A percentile compares a stretch with the other conserved stretches of the same genome.
Evolutionary conservation across 2,888 invertebrate genomes (phyloP).

Genomic region (Ethmia dodecea): DNA sequence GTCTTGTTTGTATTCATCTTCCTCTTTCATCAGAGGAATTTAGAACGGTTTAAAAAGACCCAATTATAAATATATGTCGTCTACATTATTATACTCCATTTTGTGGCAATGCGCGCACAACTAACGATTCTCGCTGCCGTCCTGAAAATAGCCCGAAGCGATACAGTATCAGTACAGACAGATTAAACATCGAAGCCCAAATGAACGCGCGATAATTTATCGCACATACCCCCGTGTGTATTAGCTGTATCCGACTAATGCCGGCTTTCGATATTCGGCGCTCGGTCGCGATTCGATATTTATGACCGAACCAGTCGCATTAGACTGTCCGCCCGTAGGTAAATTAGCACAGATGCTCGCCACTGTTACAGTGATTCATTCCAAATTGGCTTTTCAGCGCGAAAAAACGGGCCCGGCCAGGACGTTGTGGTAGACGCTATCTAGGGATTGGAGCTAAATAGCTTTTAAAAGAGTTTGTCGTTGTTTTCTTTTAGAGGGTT

Average conservation of each 20-base stretch:
- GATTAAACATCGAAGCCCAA: conserved; percentile 76
- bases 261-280: conserved; percentile 76
- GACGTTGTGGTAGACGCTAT: conserved; percentile 58
- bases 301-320: conserved; percentile 72
- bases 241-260: conserved; percentile 77
- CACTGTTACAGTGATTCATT: conserved; percentile 76
- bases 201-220: conserved; percentile 76
- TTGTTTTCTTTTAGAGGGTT: conserved; percentile 38
- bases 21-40: too few species aligned
- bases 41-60: too few species aligned
- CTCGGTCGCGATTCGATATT: conserved; percentile 72
- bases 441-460: conserved; percentile 63
- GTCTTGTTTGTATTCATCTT: too few species aligned
- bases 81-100: too few species aligned
- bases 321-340: conserved; percentile 77
- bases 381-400: conserved; percentile 75
- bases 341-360: conserved; percentile 78
- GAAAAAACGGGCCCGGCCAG: conserved; percentile 50
- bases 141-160: conserved; percentile 49
- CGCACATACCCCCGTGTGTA: conserved; percentile 71
- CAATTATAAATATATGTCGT: too few species aligned
- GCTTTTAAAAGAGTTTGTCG: conserved; percentile 62
- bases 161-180: conserved; percentile 58
- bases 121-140: conserved; percentile 26
- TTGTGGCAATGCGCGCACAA: too few species aligned